These are phyloP conservation scores for Dusona sp. DNA, from an alignment of 2,888 invertebrate species.

Conservation along the genomic window DNA sequence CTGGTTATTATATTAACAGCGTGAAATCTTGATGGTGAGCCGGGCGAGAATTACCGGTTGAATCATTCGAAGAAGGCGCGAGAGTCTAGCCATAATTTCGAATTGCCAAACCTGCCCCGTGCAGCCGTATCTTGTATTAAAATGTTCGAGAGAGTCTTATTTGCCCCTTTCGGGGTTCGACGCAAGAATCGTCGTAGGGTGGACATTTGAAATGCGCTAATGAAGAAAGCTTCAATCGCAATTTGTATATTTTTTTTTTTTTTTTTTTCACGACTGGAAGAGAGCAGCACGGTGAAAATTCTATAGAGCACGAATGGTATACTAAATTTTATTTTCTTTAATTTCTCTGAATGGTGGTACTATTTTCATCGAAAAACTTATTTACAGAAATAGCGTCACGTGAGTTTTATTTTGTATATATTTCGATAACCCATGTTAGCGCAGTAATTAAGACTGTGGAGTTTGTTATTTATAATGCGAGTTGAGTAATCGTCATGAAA, in stretches of 20 bases:
- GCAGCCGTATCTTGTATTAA: constrained; percentile 67
- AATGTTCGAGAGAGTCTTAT: constrained; percentile 16
- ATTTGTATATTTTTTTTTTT: too few species aligned
- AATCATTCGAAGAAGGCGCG: constrained; percentile 72
- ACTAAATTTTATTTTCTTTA: too few species aligned
- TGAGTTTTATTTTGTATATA: neutral
- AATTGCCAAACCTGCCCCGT: constrained; percentile 76
- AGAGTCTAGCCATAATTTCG: constrained; percentile 76
- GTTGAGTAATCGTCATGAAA: neutral
- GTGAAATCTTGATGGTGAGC: constrained; percentile 45
- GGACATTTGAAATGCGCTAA: constrained; percentile 20
- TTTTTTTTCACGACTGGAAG: too few species aligned
- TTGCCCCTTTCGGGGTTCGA: constrained; percentile 22
- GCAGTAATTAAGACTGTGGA: neutral
- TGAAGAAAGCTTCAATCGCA: neutral
- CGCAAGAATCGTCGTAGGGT: constrained; percentile 34
- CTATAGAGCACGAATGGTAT: too few species aligned
- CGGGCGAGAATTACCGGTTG: neutral
- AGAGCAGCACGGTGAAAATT: too few species aligned
- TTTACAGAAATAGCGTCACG: neutral
- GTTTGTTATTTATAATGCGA: neutral
- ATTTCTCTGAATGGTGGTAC: too few species aligned
- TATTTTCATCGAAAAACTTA: too few species aligned
- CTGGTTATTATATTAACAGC: constrained; percentile 43
- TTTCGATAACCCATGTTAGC: neutral